Conservation (phyloP, 53 echinoderm and acorn worm genomes). For the Astropecten irregularis region DNA sequence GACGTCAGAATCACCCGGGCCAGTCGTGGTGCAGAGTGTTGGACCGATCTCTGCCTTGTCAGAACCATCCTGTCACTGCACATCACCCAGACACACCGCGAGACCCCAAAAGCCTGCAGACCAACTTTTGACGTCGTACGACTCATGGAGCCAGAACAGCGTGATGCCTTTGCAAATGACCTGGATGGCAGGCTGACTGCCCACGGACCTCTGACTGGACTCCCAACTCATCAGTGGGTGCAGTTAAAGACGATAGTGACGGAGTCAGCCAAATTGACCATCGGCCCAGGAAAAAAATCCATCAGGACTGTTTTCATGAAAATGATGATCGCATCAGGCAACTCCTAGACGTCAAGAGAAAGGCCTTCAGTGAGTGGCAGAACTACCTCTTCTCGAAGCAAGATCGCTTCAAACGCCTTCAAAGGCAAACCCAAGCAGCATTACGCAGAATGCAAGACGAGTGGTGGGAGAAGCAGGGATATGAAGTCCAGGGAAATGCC, state of each 20-base stretch:
- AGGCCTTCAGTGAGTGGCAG: constrained; percentile 1
- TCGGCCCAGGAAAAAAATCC: neutral
- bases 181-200: too few species aligned
- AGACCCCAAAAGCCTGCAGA: too few species aligned
- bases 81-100: too few species aligned
- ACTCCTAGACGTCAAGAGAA: neutral
- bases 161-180: too few species aligned
- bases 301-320: constrained; percentile 37
- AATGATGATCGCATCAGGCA: neutral
- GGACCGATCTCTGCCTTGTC: too few species aligned
- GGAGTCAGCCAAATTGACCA: neutral
- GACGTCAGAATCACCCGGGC: too few species aligned
- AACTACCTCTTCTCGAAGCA: neutral
- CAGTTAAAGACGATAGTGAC: constrained; percentile 17
- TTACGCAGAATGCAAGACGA: constrained; percentile 24
- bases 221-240: neutral
- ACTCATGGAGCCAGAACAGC: too few species aligned
- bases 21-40: too few species aligned
- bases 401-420: neutral
- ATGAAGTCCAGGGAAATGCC: constrained; percentile 8
- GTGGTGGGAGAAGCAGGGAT: constrained; percentile 13
- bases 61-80: too few species aligned
- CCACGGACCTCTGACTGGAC: constrained; percentile 2
- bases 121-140: too few species aligned
- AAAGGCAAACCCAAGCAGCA: neutral